Evolutionary conservation across 2,797 vertebrate genomes (phyloP), one percentile per base, ranked within the genome.

Genomic region (Hydrocynus forskahlii): DNA sequence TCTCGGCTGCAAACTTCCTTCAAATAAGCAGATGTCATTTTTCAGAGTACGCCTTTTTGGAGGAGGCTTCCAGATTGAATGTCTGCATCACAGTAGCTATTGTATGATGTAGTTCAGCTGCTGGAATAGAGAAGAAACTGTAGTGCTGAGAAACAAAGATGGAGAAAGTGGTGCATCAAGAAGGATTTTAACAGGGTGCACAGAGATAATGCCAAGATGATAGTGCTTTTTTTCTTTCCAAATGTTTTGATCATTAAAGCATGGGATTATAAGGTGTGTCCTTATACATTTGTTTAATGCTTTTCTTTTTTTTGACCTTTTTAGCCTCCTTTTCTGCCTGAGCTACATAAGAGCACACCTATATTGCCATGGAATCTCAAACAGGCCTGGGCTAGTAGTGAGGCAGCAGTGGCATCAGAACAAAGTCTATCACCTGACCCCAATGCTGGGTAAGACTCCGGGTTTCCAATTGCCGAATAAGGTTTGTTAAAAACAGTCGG

Each of bases 1-100:
- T 95, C 92, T 66, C 88, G 93, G 89, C 95, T 93, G 90, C 88
- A 88, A 89, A 93, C 95, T 95, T 95, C 92, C 92, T 95, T 89
- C 82, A 91, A 92, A 88, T 92, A 88, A 92, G 93, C 95, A 97
- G 94, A 96, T 97, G 95, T 93, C 89, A 92, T 96, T 96, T 96
- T 94, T 97, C 95, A 96, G 89, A 75, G 80, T 52, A 86, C 82
- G 80, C 91, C 94, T 96, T 97, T 94, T 97, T 96, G 96, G 95
- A 97, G 92, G 91, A 88, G 88, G 92, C 94, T 94, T 95, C 93
- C 91, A 81, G 43, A 8, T 63, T 14, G 8, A 55, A 38, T 29
- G 9, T 92, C 92, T 94, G 92, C 92, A 95, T 97, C 95, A 96
- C 92, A 91, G 95, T 96, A 95, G 96, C 94, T 84, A 84, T 79